Percentiles rank a stretch among this genome's conserved stretches.
phyloP scores from a whole-genome alignment of 2,888 invertebrate genomes.

The Pycnomerus fuliginosus region DNA sequence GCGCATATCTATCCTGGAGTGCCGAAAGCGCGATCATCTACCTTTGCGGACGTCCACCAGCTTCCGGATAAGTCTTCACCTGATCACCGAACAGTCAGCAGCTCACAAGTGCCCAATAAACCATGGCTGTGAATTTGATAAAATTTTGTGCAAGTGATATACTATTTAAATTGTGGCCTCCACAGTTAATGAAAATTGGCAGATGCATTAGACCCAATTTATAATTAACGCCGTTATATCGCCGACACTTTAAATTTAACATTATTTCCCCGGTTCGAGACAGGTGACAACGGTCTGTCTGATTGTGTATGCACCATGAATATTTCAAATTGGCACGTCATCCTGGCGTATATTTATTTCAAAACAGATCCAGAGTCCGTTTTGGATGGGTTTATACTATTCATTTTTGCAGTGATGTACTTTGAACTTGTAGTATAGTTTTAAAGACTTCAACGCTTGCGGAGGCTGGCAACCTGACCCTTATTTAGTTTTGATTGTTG shows the following conservation, averaged over 20 bases:
- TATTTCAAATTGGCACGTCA: constrained; percentile 30
- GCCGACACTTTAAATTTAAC: constrained; percentile 29
- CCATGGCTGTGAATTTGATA: too few relatives aligned
- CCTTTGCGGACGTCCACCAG: constrained; percentile 5
- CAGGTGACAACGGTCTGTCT: constrained; percentile 35
- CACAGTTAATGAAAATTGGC: constrained; percentile 34
- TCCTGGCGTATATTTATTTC: constrained; percentile 14
- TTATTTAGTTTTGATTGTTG: constrained; percentile 55
- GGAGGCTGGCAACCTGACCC: constrained; percentile 8
- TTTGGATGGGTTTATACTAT: neutral
- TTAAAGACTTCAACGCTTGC: constrained; percentile 17
- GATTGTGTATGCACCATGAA: constrained; percentile 17
- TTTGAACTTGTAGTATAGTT: neutral
- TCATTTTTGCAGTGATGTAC: too few relatives aligned
- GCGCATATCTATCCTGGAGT: constrained; percentile 19
- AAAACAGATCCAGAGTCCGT: neutral
- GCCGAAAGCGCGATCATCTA: constrained; percentile 20
- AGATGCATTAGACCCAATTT: constrained; percentile 32
- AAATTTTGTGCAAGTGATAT: too few relatives aligned
- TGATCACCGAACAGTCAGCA: constrained; percentile 16
- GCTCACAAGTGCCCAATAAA: constrained; percentile 2
- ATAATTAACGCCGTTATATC: constrained; percentile 32
- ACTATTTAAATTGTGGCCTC: too few relatives aligned
- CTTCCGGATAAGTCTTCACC: constrained; percentile 14
- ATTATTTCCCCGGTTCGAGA: constrained; percentile 10